Base-by-base conservation (phyloP, 30 jellyfish, hydroid and myxozoan genomes). In the Aurelia sp. region DNA sequence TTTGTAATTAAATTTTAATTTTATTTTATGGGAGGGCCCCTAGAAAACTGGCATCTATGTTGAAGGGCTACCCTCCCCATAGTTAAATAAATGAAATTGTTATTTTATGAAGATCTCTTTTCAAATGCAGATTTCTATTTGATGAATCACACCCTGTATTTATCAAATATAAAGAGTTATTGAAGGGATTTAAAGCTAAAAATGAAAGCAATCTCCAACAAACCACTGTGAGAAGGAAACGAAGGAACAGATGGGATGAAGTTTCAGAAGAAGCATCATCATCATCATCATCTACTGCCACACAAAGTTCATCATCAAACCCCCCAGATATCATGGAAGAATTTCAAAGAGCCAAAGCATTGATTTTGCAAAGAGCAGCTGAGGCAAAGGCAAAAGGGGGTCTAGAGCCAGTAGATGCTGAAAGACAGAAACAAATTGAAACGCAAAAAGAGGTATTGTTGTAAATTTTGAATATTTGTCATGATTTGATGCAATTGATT, bases 301-400 rank as follows among this genome's bases (percentile, higher is more conserved):
- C 79, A 27, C 78, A 48, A 63, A 76, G 88, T 50, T 74, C 91
- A 22, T 27, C 85, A 21, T 51, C 92, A 19, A 40, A 67, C 27
- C 91, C 96, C 0, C 71, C 20, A 19, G 96, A 92, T 72, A 50
- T 86, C 7, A 73, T 59, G 93, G 79, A 85, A 50, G 98, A 92
- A 74, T 92, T 92, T 82, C 93, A 92, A 71, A 85, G 87, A 60
- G 98, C 97, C 20, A 92, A 92, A 51, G 98, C 98, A 41, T 57
- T 87, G 74, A 81, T 87, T 16, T 87, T 88, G 21, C 97, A 97
- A 40, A 92, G 72, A 78, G 98, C 98, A 13, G 96, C 97, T 20
- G 92, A 65, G 51, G 85, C 92, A 13, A 74, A 60, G 7, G 82
- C 67, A 71, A 71, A 17, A 20, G 63, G 48, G 31, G 86, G 78